Evolutionary conservation across 2,888 invertebrate genomes (phyloP).

Genomic region (Heliconius ismenius): DNA sequence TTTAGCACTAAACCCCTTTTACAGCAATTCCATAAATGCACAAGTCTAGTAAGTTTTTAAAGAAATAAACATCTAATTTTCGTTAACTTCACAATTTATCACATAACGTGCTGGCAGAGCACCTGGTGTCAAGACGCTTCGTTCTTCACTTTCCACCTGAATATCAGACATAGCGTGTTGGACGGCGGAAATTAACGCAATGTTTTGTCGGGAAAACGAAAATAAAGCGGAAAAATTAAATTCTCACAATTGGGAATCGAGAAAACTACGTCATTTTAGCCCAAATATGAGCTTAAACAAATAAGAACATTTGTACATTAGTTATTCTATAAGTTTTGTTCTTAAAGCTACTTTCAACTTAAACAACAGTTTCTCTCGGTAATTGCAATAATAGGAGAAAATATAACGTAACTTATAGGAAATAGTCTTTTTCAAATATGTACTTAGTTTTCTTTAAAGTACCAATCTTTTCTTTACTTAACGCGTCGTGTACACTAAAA

Average conservation of each 20-base stretch:
- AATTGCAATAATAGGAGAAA: constrained; percentile 18
- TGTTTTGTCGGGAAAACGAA: too few relatives aligned
- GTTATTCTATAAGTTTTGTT: background rate
- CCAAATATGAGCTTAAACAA: too few relatives aligned
- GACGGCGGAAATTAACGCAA: too few relatives aligned
- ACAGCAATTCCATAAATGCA: background rate
- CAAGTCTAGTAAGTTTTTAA: background rate
- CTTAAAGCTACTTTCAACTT: background rate
- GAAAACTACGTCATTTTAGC: too few relatives aligned
- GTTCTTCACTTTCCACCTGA: too few relatives aligned
- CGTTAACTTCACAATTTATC: too few relatives aligned
- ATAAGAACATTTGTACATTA: background rate
- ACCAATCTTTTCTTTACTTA: background rate
- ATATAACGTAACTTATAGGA: constrained; percentile 10
- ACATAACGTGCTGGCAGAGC: too few relatives aligned
- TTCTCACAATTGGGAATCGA: too few relatives aligned
- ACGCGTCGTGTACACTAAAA: constrained; percentile 1
- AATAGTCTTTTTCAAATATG: constrained; percentile 14
- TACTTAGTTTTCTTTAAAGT: constrained; percentile 11
- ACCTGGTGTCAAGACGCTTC: too few relatives aligned
- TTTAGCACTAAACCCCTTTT: constrained; percentile 4
- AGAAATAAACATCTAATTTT: too few relatives aligned
- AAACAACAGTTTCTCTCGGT: background rate
- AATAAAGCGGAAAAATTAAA: too few relatives aligned
- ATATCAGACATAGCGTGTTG: too few relatives aligned